A percentile compares a stretch with the other conserved stretches of the same genome.
phyloP scores from a whole-genome alignment of 2,113 vertebrate genomes.

The Empidonax alnorum region DNA sequence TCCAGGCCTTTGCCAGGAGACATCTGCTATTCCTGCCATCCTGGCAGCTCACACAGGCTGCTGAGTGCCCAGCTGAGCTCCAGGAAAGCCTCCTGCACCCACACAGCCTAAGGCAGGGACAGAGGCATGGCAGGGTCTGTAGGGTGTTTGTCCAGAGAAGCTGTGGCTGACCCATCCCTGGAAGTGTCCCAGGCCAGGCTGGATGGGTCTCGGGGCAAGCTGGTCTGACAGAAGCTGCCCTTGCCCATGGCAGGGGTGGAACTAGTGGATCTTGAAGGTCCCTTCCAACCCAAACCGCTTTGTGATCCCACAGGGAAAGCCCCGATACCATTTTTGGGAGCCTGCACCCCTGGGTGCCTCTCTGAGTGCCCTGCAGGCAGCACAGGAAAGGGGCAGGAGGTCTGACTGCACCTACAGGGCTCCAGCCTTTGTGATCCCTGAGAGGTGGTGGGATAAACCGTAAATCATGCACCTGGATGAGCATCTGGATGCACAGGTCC shows the following conservation, averaged over 20 bases:
- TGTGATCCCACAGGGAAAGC: not conserved
- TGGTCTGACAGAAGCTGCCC: not conserved
- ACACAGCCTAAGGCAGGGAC: not conserved
- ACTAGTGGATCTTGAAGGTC: not conserved
- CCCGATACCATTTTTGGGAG: not conserved
- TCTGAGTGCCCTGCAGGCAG: not conserved
- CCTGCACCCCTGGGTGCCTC: not conserved
- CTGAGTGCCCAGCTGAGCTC: rapidly evolving
- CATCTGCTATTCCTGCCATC: not conserved
- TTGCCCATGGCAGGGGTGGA: not conserved
- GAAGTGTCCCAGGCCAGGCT: rapidly evolving
- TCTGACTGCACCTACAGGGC: not conserved
- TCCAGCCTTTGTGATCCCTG: rapidly evolving
- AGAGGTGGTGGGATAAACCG: not conserved
- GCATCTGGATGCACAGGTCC: not conserved
- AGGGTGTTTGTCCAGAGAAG: rapidly evolving
- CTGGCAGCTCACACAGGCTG: not conserved
- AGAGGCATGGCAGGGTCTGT: rapidly evolving
- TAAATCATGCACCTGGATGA: not conserved
- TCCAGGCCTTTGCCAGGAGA: not conserved
- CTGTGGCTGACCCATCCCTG: not conserved
- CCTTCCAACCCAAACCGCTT: not conserved
- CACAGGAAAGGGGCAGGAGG: rapidly evolving
- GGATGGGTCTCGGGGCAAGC: not conserved
- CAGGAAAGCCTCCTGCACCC: not conserved